Base-by-base conservation (phyloP, 2,888 invertebrate genomes). In the Tanytarsus gracilentus region DNA sequence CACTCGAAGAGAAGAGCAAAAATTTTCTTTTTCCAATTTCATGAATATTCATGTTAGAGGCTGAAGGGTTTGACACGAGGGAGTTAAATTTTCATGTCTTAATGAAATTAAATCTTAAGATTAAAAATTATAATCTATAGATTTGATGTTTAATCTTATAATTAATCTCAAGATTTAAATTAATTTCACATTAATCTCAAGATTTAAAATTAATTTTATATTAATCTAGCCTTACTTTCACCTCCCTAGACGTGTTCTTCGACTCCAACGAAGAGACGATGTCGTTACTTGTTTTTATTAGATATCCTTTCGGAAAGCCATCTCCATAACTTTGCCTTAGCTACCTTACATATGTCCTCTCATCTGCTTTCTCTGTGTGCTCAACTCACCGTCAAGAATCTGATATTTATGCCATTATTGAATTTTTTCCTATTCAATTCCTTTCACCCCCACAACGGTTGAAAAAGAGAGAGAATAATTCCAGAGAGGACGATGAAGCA, bases 261-360 rank as follows among this genome's bases (percentile, higher is more conserved):
- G 18, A 18, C 11, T n/a, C 21, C 23, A 48, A 9, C 8, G 9
- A 7, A 30, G 7, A 36, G 36, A 8, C 16, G 36, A 36, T 36
- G 23, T 26, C n/a, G 29, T 50, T 27, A 27, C 29, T 50, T 26
- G 26, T 50, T 50, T 50, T 58, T 58, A 58, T 58, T 58, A 58
- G 58, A 58, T 58, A 58, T 58, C 58, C 58, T 58, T 58, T 48
- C 16, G 48, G 48, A 48, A 58, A 48, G 30, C 58, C 48, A 58
- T 29, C 29, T 40, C 25, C 40, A 52, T 30, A 49, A 52, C 52
- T 29, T 33, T 16, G 9, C 52, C 30, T 33, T 52, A 9, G 16
- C 29, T 30, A 16, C 27, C 23, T 39, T 26, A 36, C 39, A 36
- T 50, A 50, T 50, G 50, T 55, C 39, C 55, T 39, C 26, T 55